Evolutionary conservation across 2,797 vertebrate genomes (phyloP).

Genomic region (Streptopelia turtur): DNA sequence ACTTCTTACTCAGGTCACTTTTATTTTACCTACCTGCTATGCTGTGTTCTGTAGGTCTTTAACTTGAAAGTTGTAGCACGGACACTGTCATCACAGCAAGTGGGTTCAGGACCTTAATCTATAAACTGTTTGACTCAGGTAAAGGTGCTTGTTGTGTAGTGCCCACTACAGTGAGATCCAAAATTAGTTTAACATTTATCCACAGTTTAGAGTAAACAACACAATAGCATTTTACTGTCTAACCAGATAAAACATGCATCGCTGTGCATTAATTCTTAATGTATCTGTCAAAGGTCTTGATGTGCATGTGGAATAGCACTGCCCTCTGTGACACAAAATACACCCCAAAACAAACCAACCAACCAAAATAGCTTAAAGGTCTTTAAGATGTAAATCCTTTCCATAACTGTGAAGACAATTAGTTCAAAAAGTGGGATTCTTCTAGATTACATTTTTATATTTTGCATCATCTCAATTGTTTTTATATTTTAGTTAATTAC

Average conservation of each 20-base stretch:
- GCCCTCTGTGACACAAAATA: background rate
- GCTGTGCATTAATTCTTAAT: background rate
- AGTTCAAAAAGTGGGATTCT: background rate
- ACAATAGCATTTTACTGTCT: background rate
- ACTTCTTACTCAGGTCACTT: background rate
- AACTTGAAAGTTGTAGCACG: background rate
- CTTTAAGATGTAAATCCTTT: background rate
- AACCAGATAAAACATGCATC: background rate
- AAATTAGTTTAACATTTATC: background rate
- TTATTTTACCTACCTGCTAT: background rate
- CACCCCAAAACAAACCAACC: fast-evolving
- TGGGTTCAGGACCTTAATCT: background rate
- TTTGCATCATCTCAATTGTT: background rate
- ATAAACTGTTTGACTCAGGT: background rate
- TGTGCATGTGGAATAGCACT: background rate
- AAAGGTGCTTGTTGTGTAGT: background rate
- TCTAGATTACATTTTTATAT: background rate
- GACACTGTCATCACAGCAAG: background rate
- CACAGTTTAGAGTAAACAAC: background rate
- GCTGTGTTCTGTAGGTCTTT: background rate
- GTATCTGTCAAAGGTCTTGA: background rate
- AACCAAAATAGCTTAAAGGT: background rate
- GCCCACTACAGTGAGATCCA: background rate
- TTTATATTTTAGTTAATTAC: background rate
- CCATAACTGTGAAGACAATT: background rate